These are phyloP conservation scores for Leptopilina clavipes DNA, from an alignment of 1,140 invertebrate genomes.

Conservation along the genomic window DNA sequence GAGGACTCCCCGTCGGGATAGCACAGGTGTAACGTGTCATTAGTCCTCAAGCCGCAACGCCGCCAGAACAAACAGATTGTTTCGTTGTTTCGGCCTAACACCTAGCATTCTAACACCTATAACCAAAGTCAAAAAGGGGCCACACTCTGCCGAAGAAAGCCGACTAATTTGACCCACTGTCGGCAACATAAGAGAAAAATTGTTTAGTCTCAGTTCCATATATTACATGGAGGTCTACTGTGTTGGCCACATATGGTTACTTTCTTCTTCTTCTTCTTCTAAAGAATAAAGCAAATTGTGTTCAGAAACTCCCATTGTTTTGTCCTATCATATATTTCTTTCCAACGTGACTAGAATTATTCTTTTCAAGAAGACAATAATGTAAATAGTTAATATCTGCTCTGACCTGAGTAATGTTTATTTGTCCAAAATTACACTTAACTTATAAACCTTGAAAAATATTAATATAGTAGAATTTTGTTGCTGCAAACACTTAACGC, in stretches of 20 bases:
- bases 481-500: too few species aligned
- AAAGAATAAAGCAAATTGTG: slow-evolving; percentile 26
- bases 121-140: slow-evolving; percentile 46
- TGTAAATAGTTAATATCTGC: not conserved
- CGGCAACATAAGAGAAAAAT: slow-evolving; percentile 45
- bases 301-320: slow-evolving; percentile 16
- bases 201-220: slow-evolving; percentile 16
- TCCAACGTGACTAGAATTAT: not conserved
- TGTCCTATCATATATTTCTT: slow-evolving; percentile 20
- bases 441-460: too few species aligned
- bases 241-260: slow-evolving; percentile 25
- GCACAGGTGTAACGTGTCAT: slow-evolving; percentile 59
- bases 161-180: slow-evolving; percentile 52
- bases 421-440: not conserved
- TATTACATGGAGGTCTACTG: not conserved
- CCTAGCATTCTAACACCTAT: slow-evolving; percentile 30
- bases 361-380: slow-evolving; percentile 13
- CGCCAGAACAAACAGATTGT: slow-evolving; percentile 61
- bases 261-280: not conserved
- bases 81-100: slow-evolving; percentile 40
- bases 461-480: too few species aligned
- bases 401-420: not conserved
- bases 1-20: slow-evolving; percentile 45
- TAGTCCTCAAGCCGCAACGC: slow-evolving; percentile 52
- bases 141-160: slow-evolving; percentile 49